Conservation (phyloP, 2,113 vertebrate genomes). For the Ornithorhynchus anatinus region DNA sequence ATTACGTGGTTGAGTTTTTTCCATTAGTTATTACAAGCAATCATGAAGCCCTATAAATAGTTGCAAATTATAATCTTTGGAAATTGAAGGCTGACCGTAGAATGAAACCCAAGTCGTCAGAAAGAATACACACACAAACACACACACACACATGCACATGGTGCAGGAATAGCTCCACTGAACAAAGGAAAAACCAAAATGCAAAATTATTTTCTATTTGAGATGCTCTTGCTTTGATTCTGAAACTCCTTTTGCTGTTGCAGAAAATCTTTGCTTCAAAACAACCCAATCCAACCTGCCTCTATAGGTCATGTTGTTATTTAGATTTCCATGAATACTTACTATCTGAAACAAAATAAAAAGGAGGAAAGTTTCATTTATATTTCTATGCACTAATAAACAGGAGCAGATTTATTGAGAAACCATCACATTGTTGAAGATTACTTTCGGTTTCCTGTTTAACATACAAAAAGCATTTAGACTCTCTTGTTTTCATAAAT, state of each 20-base stretch:
- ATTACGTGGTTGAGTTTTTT: conserved; percentile 45
- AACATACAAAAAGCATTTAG: conserved; percentile 31
- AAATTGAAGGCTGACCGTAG: conserved; percentile 71
- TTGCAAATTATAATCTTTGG: conserved; percentile 66
- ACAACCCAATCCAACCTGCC: neutral
- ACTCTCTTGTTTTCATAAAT: neutral
- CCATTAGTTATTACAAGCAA: conserved; percentile 63
- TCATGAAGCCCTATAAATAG: conserved; percentile 62
- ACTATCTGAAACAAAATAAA: conserved; percentile 1
- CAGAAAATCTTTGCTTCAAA: neutral
- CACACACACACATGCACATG: neutral
- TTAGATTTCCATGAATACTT: conserved; percentile 11
- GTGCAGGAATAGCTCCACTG: conserved; percentile 7
- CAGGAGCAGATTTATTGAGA: neutral
- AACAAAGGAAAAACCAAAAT: conserved; percentile 6
- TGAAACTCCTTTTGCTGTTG: conserved; percentile 4
- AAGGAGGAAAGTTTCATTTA: neutral
- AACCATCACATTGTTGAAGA: conserved; percentile 8
- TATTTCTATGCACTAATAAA: neutral
- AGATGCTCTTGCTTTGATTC: neutral
- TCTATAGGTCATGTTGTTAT: neutral
- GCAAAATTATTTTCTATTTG: neutral
- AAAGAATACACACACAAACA: conserved; percentile 24
- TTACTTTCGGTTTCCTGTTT: conserved; percentile 40
- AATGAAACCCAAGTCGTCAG: conserved; percentile 57